phyloP scores from a whole-genome alignment of 2,113 vertebrate species.

The Strigops habroptila region DNA sequence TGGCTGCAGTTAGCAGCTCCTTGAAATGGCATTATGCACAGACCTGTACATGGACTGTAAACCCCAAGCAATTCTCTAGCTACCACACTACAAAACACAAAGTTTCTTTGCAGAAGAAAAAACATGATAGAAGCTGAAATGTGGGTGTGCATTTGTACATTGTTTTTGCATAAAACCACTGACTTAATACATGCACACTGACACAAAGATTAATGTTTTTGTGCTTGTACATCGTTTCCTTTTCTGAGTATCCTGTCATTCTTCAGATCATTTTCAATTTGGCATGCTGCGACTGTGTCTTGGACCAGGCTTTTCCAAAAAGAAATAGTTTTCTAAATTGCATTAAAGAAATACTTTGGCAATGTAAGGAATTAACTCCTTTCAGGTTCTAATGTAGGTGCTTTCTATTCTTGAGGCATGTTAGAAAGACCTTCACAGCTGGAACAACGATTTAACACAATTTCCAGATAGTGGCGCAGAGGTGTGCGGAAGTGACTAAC shows the following conservation, averaged over 20 bases:
- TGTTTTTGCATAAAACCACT: not conserved
- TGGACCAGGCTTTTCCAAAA: not conserved
- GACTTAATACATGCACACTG: not conserved
- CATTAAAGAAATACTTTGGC: not conserved
- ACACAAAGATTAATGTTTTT: not conserved
- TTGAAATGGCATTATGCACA: not conserved
- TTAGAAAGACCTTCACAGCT: not conserved
- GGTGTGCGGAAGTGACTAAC: not conserved
- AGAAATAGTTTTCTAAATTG: not conserved
- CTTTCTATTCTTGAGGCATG: not conserved
- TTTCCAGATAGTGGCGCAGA: not conserved
- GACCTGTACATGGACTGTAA: not conserved
- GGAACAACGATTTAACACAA: not conserved
- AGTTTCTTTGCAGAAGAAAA: not conserved
- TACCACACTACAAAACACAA: not conserved
- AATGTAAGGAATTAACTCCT: not conserved
- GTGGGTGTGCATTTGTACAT: not conserved
- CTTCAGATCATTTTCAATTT: not conserved
- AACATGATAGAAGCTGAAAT: not conserved
- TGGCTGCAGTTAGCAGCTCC: not conserved
- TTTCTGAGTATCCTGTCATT: not conserved
- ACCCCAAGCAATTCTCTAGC: not conserved
- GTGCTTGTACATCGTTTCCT: not conserved
- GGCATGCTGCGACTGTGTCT: not conserved
- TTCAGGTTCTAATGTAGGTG: not conserved